Evolutionary conservation across 2,113 vertebrate species (phyloP).

Genomic region (Notarius quadriscutis): DNA sequence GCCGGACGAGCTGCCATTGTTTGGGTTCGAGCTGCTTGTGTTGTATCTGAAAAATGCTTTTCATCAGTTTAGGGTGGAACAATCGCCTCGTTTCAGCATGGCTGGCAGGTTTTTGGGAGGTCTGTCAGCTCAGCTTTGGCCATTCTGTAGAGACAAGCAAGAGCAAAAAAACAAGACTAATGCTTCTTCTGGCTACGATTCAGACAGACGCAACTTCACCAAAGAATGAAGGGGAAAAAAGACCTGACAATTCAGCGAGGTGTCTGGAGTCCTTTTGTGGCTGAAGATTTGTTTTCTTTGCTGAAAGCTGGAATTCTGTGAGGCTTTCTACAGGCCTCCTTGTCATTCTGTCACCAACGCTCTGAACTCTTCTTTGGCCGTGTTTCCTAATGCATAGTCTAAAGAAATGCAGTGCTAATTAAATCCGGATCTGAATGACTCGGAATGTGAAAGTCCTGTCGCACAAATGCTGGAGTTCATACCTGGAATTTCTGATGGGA

Average conservation of each 20-base stretch:
- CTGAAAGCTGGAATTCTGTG: slow-evolving; percentile 16
- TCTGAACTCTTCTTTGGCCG: slow-evolving; percentile 2
- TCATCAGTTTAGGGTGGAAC: slow-evolving; percentile 60
- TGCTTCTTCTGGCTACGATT: slow-evolving; percentile 61
- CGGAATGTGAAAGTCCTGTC: not conserved
- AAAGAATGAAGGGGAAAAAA: slow-evolving; percentile 16
- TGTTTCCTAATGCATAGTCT: not conserved
- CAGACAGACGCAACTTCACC: slow-evolving; percentile 15
- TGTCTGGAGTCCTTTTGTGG: slow-evolving; percentile 16
- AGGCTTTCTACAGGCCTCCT: not conserved
- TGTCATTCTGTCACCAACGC: not conserved
- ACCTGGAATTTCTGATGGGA: not conserved
- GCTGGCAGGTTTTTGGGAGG: slow-evolving; percentile 61
- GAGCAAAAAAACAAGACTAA: slow-evolving; percentile 65
- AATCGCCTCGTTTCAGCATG: slow-evolving; percentile 65
- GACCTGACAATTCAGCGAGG: not conserved
- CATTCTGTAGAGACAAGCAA: slow-evolving; percentile 60
- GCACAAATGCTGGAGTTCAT: not conserved
- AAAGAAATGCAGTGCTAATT: slow-evolving; percentile 18
- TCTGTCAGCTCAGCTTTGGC: slow-evolving; percentile 72
- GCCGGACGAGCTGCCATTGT: slow-evolving; percentile 29
- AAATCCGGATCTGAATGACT: not conserved
- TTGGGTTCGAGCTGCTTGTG: not conserved
- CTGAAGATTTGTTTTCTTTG: slow-evolving; percentile 22
- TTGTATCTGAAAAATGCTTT: slow-evolving; percentile 61